Percentiles rank a stretch among this genome's conserved stretches.
phyloP scores from a whole-genome alignment of 2,113 vertebrate genomes.

The Drymodes brunneopygia region DNA sequence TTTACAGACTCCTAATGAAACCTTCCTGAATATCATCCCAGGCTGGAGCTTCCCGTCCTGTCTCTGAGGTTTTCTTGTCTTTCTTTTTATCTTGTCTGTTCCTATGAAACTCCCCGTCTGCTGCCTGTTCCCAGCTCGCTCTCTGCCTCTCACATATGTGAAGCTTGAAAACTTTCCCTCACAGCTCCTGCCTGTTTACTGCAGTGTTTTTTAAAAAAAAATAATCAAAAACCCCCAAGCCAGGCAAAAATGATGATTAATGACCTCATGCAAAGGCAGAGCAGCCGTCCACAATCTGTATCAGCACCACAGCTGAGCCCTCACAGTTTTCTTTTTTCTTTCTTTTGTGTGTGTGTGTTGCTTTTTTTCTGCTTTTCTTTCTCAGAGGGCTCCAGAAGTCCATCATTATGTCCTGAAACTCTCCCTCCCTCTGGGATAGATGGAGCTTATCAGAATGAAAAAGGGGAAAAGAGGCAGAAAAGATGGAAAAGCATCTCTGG shows the following conservation, averaged over 20 bases:
- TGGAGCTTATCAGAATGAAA: background rate
- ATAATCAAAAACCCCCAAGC: background rate
- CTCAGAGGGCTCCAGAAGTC: background rate
- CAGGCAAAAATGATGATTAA: background rate
- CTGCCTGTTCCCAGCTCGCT: background rate
- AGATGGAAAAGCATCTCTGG: background rate
- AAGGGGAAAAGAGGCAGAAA: background rate
- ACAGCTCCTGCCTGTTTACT: background rate
- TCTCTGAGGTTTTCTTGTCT: background rate
- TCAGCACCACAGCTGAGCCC: background rate
- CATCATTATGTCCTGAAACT: background rate
- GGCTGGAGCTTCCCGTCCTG: background rate
- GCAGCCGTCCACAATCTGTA: background rate
- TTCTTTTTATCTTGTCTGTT: constrained; percentile 24
- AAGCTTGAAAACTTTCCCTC: background rate
- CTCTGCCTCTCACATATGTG: background rate
- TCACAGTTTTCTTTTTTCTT: background rate
- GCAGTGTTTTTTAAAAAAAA: background rate
- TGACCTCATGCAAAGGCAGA: background rate
- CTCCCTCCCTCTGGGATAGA: background rate
- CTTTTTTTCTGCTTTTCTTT: background rate
- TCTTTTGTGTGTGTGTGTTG: background rate
- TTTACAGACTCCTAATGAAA: background rate
- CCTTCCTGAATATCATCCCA: background rate
- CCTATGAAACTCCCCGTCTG: constrained; percentile 37